Conservation (phyloP, 2,888 invertebrate species). For the Chaitophorus viminalis region DNA sequence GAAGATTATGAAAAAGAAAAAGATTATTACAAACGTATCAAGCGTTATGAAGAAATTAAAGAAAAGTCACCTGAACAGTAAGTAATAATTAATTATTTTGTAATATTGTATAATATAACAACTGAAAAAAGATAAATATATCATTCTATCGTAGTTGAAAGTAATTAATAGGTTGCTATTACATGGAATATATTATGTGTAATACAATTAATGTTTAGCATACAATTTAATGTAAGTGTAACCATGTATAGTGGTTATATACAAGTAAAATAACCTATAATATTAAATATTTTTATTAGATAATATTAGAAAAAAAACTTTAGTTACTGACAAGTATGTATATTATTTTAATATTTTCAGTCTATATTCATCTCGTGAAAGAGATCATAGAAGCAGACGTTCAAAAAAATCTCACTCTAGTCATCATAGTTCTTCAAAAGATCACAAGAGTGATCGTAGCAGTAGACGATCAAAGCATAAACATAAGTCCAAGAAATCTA, state of each 20-base stretch:
- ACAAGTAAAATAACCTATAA: no score
- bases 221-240: no score
- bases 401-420: conserved; percentile 51
- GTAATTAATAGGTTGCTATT: no score
- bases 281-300: no score
- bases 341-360: not conserved
- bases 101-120: no score
- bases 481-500: conserved; percentile 51
- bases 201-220: no score
- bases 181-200: no score
- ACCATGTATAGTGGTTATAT: no score
- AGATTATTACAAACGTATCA: conserved; percentile 43
- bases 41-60: conserved; percentile 43
- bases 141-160: no score
- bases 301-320: no score
- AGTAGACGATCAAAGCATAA: conserved; percentile 46
- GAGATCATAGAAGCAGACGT: conserved; percentile 33
- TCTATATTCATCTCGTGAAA: conserved; percentile 36
- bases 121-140: no score
- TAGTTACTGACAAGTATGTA: no score
- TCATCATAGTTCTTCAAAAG: conserved; percentile 47
- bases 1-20: conserved; percentile 34
- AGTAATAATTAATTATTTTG: not conserved
- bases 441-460: conserved; percentile 31
- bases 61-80: conserved; percentile 52